Evolutionary conservation across 2,113 vertebrate genomes (phyloP).

Genomic region (Entelurus aequoreus): DNA sequence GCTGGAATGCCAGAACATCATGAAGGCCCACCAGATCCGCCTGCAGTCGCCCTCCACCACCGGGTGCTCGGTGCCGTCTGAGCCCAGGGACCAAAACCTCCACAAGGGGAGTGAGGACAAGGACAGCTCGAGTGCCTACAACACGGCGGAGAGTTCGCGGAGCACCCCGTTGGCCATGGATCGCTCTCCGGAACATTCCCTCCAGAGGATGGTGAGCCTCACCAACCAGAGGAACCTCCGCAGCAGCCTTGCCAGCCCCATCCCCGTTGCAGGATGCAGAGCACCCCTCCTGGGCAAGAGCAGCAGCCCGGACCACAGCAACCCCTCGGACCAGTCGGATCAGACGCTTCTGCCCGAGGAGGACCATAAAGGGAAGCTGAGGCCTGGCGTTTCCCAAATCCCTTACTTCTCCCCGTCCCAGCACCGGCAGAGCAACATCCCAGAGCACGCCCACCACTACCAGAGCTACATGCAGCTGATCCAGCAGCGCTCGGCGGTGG

Average conservation of each 20-base stretch:
- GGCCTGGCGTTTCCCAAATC: slow-evolving; percentile 51
- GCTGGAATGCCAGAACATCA: slow-evolving; percentile 94
- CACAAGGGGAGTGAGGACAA: slow-evolving; percentile 83
- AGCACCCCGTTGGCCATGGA: slow-evolving; percentile 87
- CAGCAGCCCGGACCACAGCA: slow-evolving; percentile 71
- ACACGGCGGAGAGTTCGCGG: slow-evolving; percentile 92
- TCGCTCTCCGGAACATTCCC: slow-evolving; percentile 86
- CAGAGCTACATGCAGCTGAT: slow-evolving; percentile 97
- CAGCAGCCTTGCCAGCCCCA: slow-evolving; percentile 60
- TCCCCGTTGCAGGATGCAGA: slow-evolving; percentile 58
- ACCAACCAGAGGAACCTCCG: slow-evolving; percentile 89
- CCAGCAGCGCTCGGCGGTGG: slow-evolving; percentile 91
- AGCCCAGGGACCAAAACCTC: slow-evolving; percentile 71
- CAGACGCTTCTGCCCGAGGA: slow-evolving; percentile 63
- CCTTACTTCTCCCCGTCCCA: slow-evolving; percentile 87
- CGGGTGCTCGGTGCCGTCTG: slow-evolving; percentile 37
- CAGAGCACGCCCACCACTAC: slow-evolving; percentile 88
- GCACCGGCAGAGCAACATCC: slow-evolving; percentile 80
- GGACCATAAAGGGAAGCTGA: slow-evolving; percentile 62
- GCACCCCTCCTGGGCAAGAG: slow-evolving; percentile 64
- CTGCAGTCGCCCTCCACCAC: slow-evolving; percentile 73
- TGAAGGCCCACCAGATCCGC: slow-evolving; percentile 86
- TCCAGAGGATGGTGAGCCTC: slow-evolving; percentile 84
- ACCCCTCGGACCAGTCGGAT: slow-evolving; percentile 55
- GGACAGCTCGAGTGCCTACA: slow-evolving; percentile 96